Conservation (phyloP, 2,888 invertebrate genomes). For the Nineta flava region DNA sequence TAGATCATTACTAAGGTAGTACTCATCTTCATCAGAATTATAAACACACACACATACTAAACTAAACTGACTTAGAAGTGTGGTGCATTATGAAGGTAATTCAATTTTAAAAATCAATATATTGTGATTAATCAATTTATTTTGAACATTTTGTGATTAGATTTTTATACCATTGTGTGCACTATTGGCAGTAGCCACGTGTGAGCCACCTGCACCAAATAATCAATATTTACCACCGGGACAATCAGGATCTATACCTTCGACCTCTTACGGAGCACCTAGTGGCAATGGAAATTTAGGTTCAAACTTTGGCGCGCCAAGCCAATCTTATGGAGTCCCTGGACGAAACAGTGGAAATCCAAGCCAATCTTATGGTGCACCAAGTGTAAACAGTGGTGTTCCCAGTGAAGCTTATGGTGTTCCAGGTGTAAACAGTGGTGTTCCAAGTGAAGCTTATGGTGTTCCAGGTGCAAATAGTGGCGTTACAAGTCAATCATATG, state of each 20-base stretch:
- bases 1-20: too few relatives aligned
- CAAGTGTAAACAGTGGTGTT: background rate
- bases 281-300: background rate
- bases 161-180: too few relatives aligned
- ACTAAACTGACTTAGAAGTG: too few relatives aligned
- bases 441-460: background rate
- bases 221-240: background rate
- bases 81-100: too few relatives aligned
- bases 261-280: background rate
- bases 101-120: too few relatives aligned
- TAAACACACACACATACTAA: too few relatives aligned
- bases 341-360: background rate
- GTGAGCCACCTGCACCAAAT: slow-evolving; percentile 1
- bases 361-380: background rate
- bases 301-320: background rate
- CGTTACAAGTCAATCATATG: background rate
- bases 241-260: background rate
- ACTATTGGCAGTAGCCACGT: background rate
- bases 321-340: slow-evolving; percentile 1
- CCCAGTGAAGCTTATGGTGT: slow-evolving; percentile 1
- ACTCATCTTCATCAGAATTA: too few relatives aligned
- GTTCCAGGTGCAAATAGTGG: background rate
- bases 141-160: too few relatives aligned
- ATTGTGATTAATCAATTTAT: too few relatives aligned
- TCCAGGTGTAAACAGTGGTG: background rate